Base-by-base conservation (phyloP, 2,113 vertebrate genomes). In the Alectura lathami region DNA sequence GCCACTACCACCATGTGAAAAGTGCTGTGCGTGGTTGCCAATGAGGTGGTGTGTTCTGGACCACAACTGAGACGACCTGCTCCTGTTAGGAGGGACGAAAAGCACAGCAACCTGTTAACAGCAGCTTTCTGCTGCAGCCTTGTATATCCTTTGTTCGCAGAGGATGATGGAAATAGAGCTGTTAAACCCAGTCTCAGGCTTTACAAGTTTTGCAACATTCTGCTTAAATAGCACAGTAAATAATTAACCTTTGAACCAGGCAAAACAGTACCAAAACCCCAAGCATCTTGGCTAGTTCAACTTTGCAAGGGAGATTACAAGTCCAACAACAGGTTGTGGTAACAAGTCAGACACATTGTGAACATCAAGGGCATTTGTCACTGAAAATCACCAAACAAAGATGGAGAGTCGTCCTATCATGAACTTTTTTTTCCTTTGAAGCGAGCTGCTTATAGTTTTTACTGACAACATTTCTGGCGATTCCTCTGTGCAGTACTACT, bases 401-500 rank as follows among this genome's bases (percentile, higher is more conserved):
- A 83, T 63, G 67, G 54, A 78, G 51, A 91, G 78, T 88, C 4
- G 17, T 67, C 59, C 76, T 27, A 13, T 32, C 54, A 13, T 62
- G 29, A 40, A 24, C n/a, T 54, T 87, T 27, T 40, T n/a, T 36
- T 34, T 45, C 26, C 85, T 26, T 42, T 27, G 38, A 47, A 76
- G 67, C 5, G 16, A 95, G 75, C 50, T 59, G 80, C 72, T 80
- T 79, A 69, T 83, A 43, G 57, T 89, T 95, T 92, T 93, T 95
- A 91, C 29, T 84, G 93, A 91, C 93, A 84, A 79, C 91, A 91
- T 96, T 95, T 93, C 38, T 56, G 62, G 82, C 5, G 23, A 26
- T 73, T 62, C 72, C 77, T 89, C 79, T 81, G 42, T 73, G 62
- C 73, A 72, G 68, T 42, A 50, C 56, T 64, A 40, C 59, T 59